These are phyloP conservation scores for Halcyon leucocephala DNA, from an alignment of 2,797 vertebrate species.

Conservation along the genomic window DNA sequence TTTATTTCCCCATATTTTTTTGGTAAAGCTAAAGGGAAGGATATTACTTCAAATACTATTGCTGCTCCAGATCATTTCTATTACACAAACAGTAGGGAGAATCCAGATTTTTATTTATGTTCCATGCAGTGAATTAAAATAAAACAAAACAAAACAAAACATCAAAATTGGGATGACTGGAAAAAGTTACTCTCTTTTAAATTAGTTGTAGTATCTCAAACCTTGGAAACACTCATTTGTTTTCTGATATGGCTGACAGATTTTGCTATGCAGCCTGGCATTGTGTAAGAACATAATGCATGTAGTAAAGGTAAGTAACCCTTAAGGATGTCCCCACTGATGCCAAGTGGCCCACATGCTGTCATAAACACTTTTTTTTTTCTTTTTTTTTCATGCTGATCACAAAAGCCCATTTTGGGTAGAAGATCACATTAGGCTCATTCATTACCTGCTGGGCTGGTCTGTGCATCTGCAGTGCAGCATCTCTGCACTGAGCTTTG, in stretches of 20 bases:
- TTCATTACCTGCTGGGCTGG: conserved; percentile 31
- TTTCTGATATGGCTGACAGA: conserved; percentile 29
- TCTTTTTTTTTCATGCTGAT: neutral
- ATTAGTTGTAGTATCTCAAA: conserved; percentile 10
- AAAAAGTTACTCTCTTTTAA: conserved; percentile 28
- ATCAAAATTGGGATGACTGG: neutral
- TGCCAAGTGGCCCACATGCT: neutral
- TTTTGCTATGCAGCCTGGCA: neutral
- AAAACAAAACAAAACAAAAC: too few relatives aligned
- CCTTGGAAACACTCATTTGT: neutral
- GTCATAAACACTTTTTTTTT: conserved; percentile 7
- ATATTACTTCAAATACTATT: conserved; percentile 22
- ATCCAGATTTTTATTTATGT: conserved; percentile 32
- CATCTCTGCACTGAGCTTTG: neutral
- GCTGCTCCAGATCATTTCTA: conserved; percentile 18
- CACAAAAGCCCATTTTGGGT: neutral
- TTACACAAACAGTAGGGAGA: conserved; percentile 48
- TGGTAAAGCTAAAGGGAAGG: conserved; percentile 31
- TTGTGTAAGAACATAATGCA: neutral
- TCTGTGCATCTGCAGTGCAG: conserved; percentile 42
- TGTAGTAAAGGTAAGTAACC: conserved; percentile 24
- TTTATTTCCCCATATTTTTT: conserved; percentile 5
- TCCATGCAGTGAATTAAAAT: neutral
- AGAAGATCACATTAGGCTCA: neutral
- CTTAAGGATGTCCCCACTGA: neutral